Conservation (phyloP, 2,113 vertebrate genomes). For the Bombycilla garrulus region DNA sequence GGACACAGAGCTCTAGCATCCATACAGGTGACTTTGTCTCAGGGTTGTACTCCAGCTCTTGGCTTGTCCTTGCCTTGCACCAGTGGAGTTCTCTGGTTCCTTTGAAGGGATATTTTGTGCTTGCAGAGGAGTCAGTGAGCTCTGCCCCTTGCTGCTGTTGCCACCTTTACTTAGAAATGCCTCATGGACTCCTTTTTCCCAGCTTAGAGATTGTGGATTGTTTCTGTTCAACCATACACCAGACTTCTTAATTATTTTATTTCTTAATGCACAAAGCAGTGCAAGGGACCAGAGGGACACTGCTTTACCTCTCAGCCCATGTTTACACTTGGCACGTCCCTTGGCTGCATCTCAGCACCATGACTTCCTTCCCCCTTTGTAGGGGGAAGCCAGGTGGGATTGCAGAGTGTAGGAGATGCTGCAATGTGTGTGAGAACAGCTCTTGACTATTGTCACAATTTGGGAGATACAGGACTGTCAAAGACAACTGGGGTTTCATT, state of each 20-base stretch:
- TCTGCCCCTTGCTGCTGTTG: neutral
- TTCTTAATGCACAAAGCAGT: neutral
- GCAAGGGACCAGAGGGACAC: neutral
- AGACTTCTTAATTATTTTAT: neutral
- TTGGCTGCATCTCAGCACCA: neutral
- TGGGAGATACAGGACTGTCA: neutral
- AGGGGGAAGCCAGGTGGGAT: neutral
- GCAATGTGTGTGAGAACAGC: accelerated
- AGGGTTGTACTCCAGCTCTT: neutral
- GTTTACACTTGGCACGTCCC: neutral
- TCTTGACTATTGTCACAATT: neutral
- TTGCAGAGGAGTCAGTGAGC: neutral
- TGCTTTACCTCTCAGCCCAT: neutral
- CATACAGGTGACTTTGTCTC: neutral
- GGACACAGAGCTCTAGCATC: neutral
- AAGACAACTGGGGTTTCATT: neutral
- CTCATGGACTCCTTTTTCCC: neutral
- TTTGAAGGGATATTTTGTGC: neutral
- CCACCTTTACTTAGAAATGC: neutral
- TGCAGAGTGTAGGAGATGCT: neutral
- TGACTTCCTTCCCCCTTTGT: neutral
- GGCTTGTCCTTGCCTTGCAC: neutral
- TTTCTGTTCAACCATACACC: neutral
- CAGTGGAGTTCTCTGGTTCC: neutral
- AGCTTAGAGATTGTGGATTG: neutral